phyloP scores from a whole-genome alignment of 2,113 vertebrate species.

The Dipodomys spectabilis region DNA sequence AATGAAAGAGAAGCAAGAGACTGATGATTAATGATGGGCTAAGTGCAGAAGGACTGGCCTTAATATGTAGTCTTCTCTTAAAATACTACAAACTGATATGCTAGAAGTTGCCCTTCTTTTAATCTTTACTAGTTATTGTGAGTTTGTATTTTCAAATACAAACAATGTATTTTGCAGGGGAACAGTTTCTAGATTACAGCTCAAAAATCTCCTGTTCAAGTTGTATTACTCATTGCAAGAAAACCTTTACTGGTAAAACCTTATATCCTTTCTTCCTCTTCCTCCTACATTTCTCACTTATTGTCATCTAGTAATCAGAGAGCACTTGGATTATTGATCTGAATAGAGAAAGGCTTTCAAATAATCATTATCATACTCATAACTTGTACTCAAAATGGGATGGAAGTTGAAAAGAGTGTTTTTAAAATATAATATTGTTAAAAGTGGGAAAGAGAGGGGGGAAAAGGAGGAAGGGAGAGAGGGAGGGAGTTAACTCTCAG shows the following conservation, averaged over 20 bases:
- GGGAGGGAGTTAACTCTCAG: neutral
- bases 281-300: conserved; percentile 67
- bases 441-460: conserved; percentile 65
- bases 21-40: neutral
- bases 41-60: neutral
- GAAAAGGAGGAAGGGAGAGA: too few species aligned
- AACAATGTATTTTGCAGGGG: conserved; percentile 84
- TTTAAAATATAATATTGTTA: conserved; percentile 87
- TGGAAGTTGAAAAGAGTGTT: conserved; percentile 87
- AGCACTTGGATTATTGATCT: conserved; percentile 71
- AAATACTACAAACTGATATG: conserved; percentile 79
- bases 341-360: conserved; percentile 75
- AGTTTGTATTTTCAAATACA: conserved; percentile 88
- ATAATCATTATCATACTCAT: conserved; percentile 78
- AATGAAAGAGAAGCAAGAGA: neutral
- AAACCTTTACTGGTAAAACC: conserved; percentile 68
- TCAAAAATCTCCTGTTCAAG: conserved; percentile 78
- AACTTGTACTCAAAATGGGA: conserved; percentile 79
- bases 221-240: conserved; percentile 68
- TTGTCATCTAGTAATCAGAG: conserved; percentile 71
- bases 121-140: conserved; percentile 88
- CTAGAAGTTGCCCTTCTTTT: conserved; percentile 86
- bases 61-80: conserved; percentile 72
- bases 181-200: conserved; percentile 76
- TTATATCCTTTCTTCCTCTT: conserved; percentile 51